Conservation (phyloP, 2,888 invertebrate genomes). For the Amphiduros pacificus region DNA sequence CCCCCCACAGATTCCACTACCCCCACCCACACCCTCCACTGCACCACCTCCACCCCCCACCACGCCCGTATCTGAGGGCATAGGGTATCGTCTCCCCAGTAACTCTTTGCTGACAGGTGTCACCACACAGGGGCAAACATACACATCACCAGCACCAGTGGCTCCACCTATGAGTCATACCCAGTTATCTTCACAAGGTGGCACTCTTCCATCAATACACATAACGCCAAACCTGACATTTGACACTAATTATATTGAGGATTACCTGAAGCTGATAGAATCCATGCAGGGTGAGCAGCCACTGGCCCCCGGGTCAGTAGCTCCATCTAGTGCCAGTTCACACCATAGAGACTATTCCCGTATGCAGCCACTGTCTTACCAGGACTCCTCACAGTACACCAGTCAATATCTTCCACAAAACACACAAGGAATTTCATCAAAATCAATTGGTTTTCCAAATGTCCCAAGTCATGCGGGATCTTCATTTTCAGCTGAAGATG, state of each 20-base stretch:
- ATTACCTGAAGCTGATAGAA: slow-evolving; percentile 24
- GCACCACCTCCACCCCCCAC: too few species aligned
- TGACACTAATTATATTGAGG: slow-evolving; percentile 23
- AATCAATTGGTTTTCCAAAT: slow-evolving; percentile 4
- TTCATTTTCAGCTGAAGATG: slow-evolving; percentile 19
- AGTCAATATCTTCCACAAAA: neutral
- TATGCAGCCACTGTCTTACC: neutral
- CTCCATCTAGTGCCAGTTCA: neutral
- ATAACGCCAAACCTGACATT: neutral
- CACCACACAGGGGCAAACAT: too few species aligned
- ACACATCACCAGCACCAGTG: too few species aligned
- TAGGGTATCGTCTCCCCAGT: too few species aligned
- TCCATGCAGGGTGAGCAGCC: slow-evolving; percentile 22
- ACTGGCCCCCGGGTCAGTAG: neutral
- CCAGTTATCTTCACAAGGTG: too few species aligned
- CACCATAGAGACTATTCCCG: neutral
- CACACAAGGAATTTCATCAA: neutral
- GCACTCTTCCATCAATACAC: too few species aligned
- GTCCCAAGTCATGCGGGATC: neutral
- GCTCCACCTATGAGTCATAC: too few species aligned
- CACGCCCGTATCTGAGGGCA: too few species aligned
- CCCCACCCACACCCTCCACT: too few species aligned
- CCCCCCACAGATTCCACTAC: too few species aligned
- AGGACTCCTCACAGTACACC: neutral
- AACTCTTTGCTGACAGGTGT: too few species aligned